Evolutionary conservation across 2,797 vertebrate genomes (phyloP).

Genomic region (Nannoperca obscura): DNA sequence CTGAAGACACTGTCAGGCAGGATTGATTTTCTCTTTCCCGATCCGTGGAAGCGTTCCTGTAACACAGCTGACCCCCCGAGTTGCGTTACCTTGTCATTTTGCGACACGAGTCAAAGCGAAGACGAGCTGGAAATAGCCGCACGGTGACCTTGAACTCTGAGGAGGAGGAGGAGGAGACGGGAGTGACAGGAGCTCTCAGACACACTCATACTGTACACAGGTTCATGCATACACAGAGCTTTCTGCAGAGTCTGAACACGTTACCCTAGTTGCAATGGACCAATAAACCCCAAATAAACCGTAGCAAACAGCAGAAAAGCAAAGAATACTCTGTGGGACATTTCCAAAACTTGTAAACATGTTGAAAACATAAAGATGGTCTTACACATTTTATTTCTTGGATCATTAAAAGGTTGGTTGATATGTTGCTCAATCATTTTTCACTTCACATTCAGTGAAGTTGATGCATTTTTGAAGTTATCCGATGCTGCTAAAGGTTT

Average conservation of each 20-base stretch:
- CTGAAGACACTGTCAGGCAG: slow-evolving; percentile 96
- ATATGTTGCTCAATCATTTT: no score
- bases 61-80: slow-evolving; percentile 93
- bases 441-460: no score
- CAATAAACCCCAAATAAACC: no score
- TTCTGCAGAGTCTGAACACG: background rate
- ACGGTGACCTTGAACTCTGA: slow-evolving; percentile 62
- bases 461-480: no score
- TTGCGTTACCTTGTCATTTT: slow-evolving; percentile 97
- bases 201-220: slow-evolving; percentile 11
- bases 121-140: slow-evolving; percentile 89
- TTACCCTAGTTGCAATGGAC: background rate
- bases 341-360: no score
- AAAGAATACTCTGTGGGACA: no score
- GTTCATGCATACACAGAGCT: slow-evolving; percentile 13
- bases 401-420: no score
- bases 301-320: no score
- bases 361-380: no score
- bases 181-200: slow-evolving; percentile 28
- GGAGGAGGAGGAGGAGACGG: slow-evolving; percentile 3
- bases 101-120: slow-evolving; percentile 91
- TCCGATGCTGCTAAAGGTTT: no score
- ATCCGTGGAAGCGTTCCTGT: slow-evolving; percentile 91
- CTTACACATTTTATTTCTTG: no score
- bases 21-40: slow-evolving; percentile 93